phyloP scores from a whole-genome alignment of 23 tunicate species.

The Ciona savignyi region DNA sequence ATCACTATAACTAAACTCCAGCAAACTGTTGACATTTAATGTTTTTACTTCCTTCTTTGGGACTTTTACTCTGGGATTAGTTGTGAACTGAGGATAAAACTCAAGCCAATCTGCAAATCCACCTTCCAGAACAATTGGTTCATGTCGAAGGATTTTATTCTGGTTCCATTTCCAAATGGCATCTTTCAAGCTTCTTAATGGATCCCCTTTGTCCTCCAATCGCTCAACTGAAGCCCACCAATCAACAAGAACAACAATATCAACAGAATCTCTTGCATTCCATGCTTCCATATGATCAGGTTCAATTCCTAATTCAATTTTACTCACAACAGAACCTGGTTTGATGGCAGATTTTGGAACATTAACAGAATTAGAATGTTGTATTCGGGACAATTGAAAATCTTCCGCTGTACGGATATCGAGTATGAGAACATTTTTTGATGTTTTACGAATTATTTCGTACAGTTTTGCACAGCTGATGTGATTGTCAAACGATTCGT shows the following conservation, averaged over 20 bases:
- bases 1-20: constrained; percentile 45
- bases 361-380: constrained; percentile 47
- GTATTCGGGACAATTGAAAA: constrained; percentile 45
- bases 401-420: constrained; percentile 52
- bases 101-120: constrained; percentile 78
- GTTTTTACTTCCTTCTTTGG: constrained; percentile 39
- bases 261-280: constrained; percentile 52
- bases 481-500: not conserved
- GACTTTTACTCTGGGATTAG: constrained; percentile 52
- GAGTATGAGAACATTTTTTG: constrained; percentile 34
- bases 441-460: constrained; percentile 18
- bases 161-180: constrained; percentile 79
- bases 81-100: constrained; percentile 70
- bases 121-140: constrained; percentile 75
- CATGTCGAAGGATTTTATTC: constrained; percentile 27
- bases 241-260: constrained; percentile 61
- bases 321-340: constrained; percentile 60
- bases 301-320: constrained; percentile 61
- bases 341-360: constrained; percentile 49
- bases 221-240: constrained; percentile 42
- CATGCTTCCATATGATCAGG: constrained; percentile 21
- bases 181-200: constrained; percentile 71
- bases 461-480: constrained; percentile 26
- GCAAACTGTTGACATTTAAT: constrained; percentile 45
- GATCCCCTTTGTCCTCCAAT: constrained; percentile 42